These are phyloP conservation scores for Trogon melanurus DNA, from an alignment of 2,113 vertebrate species.

Conservation along the genomic window DNA sequence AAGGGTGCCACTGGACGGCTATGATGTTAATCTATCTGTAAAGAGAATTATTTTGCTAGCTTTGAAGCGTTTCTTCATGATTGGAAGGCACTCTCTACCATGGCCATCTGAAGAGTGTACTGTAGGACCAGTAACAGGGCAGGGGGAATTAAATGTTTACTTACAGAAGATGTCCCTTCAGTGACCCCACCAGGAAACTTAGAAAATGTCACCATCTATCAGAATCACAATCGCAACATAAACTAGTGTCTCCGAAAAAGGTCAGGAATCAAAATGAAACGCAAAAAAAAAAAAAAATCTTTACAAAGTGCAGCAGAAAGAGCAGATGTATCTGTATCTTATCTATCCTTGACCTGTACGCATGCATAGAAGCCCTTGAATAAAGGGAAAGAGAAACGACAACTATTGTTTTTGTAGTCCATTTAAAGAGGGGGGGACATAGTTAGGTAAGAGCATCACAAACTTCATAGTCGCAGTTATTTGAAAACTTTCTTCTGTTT, in stretches of 20 bases:
- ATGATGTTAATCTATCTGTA: neutral
- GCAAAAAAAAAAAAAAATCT: neutral
- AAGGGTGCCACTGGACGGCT: neutral
- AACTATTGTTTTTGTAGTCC: neutral
- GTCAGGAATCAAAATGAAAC: slow-evolving; percentile 45
- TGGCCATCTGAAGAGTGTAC: neutral
- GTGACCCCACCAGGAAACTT: slow-evolving; percentile 17
- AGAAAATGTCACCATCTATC: slow-evolving; percentile 60
- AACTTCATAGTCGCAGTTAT: neutral
- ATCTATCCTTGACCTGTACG: neutral
- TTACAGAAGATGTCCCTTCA: slow-evolving; percentile 11
- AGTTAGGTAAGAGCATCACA: neutral
- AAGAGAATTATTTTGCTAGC: neutral
- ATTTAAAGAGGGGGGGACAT: neutral
- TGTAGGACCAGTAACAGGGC: neutral
- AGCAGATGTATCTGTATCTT: neutral
- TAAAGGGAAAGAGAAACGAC: neutral
- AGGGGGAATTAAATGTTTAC: neutral
- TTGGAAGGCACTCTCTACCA: neutral
- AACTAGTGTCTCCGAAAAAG: slow-evolving; percentile 28
- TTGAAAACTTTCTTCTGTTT: neutral
- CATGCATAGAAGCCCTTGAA: neutral
- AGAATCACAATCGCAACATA: slow-evolving; percentile 16
- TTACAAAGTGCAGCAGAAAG: neutral
- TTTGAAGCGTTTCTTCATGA: neutral